These are phyloP conservation scores for Marmota flaviventris DNA, from an alignment of 2,113 vertebrate species.

Conservation along the genomic window DNA sequence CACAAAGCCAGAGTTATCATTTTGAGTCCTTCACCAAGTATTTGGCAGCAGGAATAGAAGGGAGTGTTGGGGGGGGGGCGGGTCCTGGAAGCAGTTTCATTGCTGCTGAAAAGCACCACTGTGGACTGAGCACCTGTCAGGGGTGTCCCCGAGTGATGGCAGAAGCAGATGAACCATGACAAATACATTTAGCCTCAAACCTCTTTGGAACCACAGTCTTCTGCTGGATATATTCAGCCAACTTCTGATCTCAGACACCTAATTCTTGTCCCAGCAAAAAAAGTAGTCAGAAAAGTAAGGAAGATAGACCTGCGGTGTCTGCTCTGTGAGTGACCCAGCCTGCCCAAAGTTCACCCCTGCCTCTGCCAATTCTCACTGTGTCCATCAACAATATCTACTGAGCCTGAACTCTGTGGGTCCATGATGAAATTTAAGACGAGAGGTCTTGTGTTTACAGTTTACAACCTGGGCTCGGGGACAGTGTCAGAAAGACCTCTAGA, in stretches of 20 bases:
- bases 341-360: neutral
- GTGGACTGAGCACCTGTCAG: accelerated
- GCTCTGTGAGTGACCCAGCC: neutral
- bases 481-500: neutral
- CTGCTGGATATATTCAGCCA: neutral
- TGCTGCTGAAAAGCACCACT: neutral
- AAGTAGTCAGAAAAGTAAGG: neutral
- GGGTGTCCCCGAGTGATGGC: neutral
- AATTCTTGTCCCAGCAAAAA: neutral
- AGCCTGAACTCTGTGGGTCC: neutral
- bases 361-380: neutral
- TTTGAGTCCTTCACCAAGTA: neutral
- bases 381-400: neutral
- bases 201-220: neutral
- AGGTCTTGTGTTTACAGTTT: neutral
- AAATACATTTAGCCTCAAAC: neutral
- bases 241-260: neutral
- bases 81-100: neutral
- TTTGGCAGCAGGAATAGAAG: too few relatives aligned
- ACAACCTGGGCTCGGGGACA: neutral
- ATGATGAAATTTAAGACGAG: neutral
- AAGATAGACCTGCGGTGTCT: neutral
- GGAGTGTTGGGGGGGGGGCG: too few relatives aligned
- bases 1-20: neutral
- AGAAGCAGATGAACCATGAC: neutral